A percentile compares a stretch with the other conserved stretches of the same genome.
These are phyloP conservation scores for Sicus ferrugineus DNA, from an alignment of 2,888 invertebrate species.

Conservation along the genomic window DNA sequence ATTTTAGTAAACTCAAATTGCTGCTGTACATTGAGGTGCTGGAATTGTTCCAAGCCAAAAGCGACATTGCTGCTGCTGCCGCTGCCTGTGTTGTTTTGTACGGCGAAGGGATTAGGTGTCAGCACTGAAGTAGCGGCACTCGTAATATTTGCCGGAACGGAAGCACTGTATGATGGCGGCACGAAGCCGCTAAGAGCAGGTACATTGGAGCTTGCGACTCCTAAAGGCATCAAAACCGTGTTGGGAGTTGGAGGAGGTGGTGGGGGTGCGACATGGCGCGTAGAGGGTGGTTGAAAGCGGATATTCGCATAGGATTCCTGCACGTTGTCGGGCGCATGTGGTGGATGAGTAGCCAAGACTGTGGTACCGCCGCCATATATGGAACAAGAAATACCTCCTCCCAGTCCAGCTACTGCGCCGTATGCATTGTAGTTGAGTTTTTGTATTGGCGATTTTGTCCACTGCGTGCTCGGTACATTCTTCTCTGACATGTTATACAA, in stretches of 20 bases:
- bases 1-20: conserved; percentile 55
- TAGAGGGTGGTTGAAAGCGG: conserved; percentile 50
- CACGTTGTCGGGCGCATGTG: conserved; percentile 30
- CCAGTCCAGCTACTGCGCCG: conserved; percentile 38
- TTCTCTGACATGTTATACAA: conserved; percentile 61
- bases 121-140: conserved; percentile 49
- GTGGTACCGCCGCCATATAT: conserved; percentile 26
- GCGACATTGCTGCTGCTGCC: conserved; percentile 42
- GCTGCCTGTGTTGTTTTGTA: conserved; percentile 37
- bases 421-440: conserved; percentile 32
- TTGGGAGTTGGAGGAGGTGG: conserved; percentile 40
- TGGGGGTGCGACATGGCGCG: conserved; percentile 44
- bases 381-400: conserved; percentile 34
- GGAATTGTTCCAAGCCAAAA: conserved; percentile 46
- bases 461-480: conserved; percentile 59
- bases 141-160: conserved; percentile 23
- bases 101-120: conserved; percentile 54
- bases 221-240: conserved; percentile 29
- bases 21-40: conserved; percentile 49
- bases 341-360: conserved; percentile 33
- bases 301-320: conserved; percentile 41
- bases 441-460: conserved; percentile 55
- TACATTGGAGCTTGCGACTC: conserved; percentile 50
- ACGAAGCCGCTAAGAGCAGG: conserved; percentile 57
- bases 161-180: conserved; percentile 52